Conservation (phyloP, 2,888 invertebrate species). For the Epinotia demarniana region DNA sequence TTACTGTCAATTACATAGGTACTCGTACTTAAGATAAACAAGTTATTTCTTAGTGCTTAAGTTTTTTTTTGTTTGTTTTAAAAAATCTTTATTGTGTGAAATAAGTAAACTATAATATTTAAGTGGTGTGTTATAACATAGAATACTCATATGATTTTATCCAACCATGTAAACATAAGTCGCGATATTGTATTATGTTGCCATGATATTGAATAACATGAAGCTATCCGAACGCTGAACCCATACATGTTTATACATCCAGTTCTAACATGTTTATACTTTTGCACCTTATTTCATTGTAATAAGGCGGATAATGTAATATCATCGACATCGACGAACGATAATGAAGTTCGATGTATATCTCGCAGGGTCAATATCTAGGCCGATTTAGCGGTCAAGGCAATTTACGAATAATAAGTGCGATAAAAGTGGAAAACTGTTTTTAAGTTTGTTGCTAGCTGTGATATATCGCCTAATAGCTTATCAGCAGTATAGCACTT, state of each 20-base stretch:
- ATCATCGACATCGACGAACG: background rate
- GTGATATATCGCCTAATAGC: background rate
- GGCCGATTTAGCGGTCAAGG: slow-evolving; percentile 31
- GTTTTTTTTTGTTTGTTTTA: too few relatives aligned
- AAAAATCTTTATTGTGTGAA: too few relatives aligned
- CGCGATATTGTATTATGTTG: slow-evolving; percentile 1
- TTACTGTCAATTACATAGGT: too few relatives aligned
- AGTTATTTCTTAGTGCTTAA: too few relatives aligned
- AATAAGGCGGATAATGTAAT: background rate
- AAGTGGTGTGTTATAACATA: too few relatives aligned
- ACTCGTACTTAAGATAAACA: too few relatives aligned
- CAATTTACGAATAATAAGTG: background rate
- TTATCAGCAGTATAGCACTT: background rate
- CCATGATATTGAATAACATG: slow-evolving; percentile 1
- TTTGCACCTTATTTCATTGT: background rate
- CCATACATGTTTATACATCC: slow-evolving; percentile 30
- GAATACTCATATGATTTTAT: too few relatives aligned
- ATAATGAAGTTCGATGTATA: slow-evolving; percentile 7
- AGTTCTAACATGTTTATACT: background rate
- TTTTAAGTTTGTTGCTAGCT: background rate
- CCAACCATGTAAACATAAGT: background rate
- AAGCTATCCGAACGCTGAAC: slow-evolving; percentile 26
- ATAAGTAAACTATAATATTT: too few relatives aligned
- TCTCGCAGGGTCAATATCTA: slow-evolving; percentile 35
- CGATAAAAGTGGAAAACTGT: slow-evolving; percentile 13